Conservation (phyloP, 2,797 vertebrate species). For the Novumbra hubbsi region DNA sequence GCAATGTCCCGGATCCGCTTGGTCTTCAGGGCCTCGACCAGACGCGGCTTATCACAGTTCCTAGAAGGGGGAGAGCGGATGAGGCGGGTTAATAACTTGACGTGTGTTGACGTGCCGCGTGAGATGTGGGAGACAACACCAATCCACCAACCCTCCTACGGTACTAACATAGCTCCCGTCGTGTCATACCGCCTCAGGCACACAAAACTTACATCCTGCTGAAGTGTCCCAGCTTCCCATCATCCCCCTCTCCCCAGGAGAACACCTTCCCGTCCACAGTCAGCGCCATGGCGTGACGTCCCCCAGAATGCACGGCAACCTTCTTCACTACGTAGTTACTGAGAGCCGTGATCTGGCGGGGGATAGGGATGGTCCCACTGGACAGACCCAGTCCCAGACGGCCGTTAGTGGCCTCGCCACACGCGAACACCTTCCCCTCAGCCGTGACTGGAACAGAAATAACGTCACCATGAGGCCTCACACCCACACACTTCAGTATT, state of each 20-base stretch:
- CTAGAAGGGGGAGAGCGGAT: constrained; percentile 55
- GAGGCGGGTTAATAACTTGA: too few species aligned
- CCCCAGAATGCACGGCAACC: constrained; percentile 97
- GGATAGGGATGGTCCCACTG: constrained; percentile 95
- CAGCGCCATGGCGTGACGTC: constrained; percentile 94
- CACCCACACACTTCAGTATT: neutral
- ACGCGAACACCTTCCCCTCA: constrained; percentile 96
- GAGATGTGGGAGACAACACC: too few species aligned
- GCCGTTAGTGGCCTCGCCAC: constrained; percentile 97
- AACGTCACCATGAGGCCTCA: neutral
- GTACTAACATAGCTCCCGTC: too few species aligned
- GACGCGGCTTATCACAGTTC: constrained; percentile 98
- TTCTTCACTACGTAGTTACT: constrained; percentile 99
- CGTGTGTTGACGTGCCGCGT: too few species aligned
- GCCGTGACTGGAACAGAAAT: constrained; percentile 82
- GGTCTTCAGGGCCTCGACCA: constrained; percentile 95
- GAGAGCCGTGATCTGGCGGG: constrained; percentile 92
- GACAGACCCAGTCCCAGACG: constrained; percentile 91
- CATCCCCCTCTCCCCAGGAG: constrained; percentile 98
- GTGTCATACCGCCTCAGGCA: too few species aligned
- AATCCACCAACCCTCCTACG: too few species aligned
- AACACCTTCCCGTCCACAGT: constrained; percentile 98
- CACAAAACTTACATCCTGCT: constrained; percentile 87
- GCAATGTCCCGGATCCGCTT: constrained; percentile 97
- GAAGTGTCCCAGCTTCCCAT: constrained; percentile 97